These are phyloP conservation scores for Allacma fusca DNA, from an alignment of 2,888 invertebrate genomes.

Conservation along the genomic window DNA sequence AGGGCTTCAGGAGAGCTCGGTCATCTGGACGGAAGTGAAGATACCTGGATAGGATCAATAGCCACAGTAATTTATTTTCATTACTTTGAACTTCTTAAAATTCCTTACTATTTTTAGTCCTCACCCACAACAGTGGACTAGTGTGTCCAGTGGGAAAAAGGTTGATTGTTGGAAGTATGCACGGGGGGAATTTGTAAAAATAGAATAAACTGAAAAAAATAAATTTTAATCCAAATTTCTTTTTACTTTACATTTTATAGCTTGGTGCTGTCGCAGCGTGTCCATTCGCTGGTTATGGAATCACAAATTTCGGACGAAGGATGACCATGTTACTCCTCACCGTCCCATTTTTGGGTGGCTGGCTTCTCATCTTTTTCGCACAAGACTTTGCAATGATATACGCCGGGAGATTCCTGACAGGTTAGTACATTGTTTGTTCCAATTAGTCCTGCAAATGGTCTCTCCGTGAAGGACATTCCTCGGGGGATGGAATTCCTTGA, in stretches of 20 bases:
- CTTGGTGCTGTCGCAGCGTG: slow-evolving; percentile 57
- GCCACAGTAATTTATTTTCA: slow-evolving; percentile 56
- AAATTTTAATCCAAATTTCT: too few relatives aligned
- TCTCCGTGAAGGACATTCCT: too few relatives aligned
- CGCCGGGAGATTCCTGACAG: slow-evolving; percentile 65
- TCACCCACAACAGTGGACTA: too few relatives aligned
- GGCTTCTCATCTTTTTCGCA: slow-evolving; percentile 63
- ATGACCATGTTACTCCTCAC: slow-evolving; percentile 57
- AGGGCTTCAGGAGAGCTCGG: slow-evolving; percentile 45
- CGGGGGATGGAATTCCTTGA: too few relatives aligned
- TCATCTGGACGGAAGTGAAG: slow-evolving; percentile 66
- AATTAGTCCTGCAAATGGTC: too few relatives aligned
- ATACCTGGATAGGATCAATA: slow-evolving; percentile 70
- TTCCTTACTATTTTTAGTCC: too few relatives aligned
- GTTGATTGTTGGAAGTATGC: too few relatives aligned
- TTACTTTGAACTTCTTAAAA: background rate
- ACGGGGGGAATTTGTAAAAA: too few relatives aligned
- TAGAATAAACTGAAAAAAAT: too few relatives aligned
- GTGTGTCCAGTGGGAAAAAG: too few relatives aligned
- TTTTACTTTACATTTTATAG: slow-evolving; percentile 58
- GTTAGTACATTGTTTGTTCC: slow-evolving; percentile 48
- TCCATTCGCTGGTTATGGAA: slow-evolving; percentile 59
- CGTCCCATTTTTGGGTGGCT: slow-evolving; percentile 64
- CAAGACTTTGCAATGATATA: slow-evolving; percentile 64
- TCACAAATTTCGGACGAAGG: slow-evolving; percentile 58